Base-by-base conservation (phyloP, 2,888 invertebrate genomes). In the Scotopteryx bipunctaria region DNA sequence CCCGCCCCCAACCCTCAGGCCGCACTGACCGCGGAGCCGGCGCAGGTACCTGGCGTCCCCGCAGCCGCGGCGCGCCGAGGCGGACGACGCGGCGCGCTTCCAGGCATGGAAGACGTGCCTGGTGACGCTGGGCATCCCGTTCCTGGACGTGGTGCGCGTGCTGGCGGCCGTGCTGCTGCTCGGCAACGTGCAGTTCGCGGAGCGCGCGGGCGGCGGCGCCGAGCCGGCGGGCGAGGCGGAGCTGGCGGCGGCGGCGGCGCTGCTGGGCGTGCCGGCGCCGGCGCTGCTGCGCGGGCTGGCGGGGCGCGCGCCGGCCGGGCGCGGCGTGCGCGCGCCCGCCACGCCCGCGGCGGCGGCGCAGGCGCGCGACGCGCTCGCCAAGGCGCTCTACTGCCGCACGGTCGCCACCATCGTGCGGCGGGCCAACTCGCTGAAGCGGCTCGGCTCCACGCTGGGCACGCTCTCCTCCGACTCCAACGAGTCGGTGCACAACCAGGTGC, bases 81-180 rank as follows among this genome's bases (percentile, higher is more conserved):
- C 84, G 6, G 89, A 89, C 42, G 88, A 88, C 59, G 86, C 83
- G 49, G 74, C 83, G 40, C 80, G 89, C 55, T 98, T 97, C 84
- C 95, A 95, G 81, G 95, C 96, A 0, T 98, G 98, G 98, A 98
- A 97, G 88, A 95, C 96, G 16, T 96, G 96, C 72, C 91, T 97
- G 52, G 96, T 96, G 46, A 95, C 97, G 41, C 91, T 98, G 44
- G 98, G 98, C 25, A 98, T 98, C 66, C 98, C 98, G 0, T 98
- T 98, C 82, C 86, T 97, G 79, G 98, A 98, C 84, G 97, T 98
- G 36, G 96, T 98, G 46, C 92, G 98, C 64, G 97, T 98, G 13
- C 86, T 98, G 64, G 96, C 97, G 8, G 97, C 98, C 2, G 96
- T 98, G 45, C 86, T 98, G 62, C 92, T 98, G 54, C 92, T 98